A percentile compares a stretch with the other conserved stretches of the same genome.
Evolutionary conservation across 2,113 vertebrate species (phyloP).

Genomic region (Centrocercus urophasianus): DNA sequence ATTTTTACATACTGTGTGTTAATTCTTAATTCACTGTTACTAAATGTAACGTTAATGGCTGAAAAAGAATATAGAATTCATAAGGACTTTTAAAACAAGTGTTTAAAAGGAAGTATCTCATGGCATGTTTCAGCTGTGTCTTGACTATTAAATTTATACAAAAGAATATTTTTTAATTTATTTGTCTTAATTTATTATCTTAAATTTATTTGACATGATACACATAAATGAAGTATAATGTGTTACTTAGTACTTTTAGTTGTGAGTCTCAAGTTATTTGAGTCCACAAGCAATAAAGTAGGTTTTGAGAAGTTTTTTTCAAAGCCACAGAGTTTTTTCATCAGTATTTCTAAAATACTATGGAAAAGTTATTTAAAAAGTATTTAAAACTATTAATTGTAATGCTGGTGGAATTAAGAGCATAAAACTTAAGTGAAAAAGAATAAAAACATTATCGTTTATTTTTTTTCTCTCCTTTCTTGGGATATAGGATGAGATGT

Average conservation of each 20-base stretch:
- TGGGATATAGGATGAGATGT: background rate
- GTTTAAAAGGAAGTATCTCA: background rate
- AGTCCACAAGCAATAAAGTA: background rate
- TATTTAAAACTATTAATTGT: background rate
- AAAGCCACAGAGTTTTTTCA: background rate
- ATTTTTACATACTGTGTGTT: background rate
- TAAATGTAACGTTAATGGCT: background rate
- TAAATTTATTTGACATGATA: background rate
- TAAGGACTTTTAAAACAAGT: background rate
- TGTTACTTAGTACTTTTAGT: background rate
- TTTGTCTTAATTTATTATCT: background rate
- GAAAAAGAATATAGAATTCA: background rate
- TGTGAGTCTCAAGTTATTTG: background rate
- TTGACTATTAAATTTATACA: background rate
- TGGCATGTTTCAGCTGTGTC: background rate
- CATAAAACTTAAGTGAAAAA: constrained; percentile 10
- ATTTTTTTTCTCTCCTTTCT: constrained; percentile 10
- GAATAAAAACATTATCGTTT: background rate
- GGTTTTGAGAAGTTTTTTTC: background rate
- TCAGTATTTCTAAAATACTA: background rate
- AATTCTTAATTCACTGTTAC: background rate
- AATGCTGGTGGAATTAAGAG: background rate
- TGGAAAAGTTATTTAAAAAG: background rate
- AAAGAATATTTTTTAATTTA: background rate
- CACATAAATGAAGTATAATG: background rate